Conservation (phyloP, 2,797 vertebrate genomes). For the Pantherophis vulpinus region DNA sequence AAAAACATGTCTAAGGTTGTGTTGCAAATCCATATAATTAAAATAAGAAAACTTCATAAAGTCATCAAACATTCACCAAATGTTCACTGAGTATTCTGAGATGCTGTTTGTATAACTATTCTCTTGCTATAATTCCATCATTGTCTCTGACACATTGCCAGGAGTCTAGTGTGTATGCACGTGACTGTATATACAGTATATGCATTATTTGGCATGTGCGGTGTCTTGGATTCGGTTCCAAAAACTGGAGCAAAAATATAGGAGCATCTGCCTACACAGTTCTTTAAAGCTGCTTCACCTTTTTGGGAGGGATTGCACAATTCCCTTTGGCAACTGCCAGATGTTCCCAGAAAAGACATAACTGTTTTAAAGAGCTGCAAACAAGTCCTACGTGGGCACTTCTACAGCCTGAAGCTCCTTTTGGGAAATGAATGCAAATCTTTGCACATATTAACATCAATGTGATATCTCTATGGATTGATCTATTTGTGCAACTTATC, state of each 20-base stretch:
- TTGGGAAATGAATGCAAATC: neutral
- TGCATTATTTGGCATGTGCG: neutral
- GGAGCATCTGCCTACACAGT: neutral
- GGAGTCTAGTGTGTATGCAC: neutral
- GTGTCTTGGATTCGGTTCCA: neutral
- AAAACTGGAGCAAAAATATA: neutral
- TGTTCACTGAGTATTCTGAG: slow-evolving; percentile 23
- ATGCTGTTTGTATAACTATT: neutral
- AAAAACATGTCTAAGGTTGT: neutral
- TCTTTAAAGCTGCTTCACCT: neutral
- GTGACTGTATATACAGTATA: neutral
- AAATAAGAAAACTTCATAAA: slow-evolving; percentile 9
- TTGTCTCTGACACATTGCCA: neutral
- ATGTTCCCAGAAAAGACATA: neutral
- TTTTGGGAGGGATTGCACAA: neutral
- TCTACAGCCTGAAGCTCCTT: neutral
- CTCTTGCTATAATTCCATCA: slow-evolving; percentile 1
- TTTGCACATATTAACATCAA: neutral
- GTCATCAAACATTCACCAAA: slow-evolving; percentile 53
- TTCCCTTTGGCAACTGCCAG: neutral
- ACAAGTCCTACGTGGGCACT: neutral
- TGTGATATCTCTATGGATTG: neutral
- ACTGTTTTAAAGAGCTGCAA: neutral
- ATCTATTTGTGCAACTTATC: neutral
- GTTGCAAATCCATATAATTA: slow-evolving; percentile 26